phyloP scores from a whole-genome alignment of 2,888 invertebrate genomes.

The Napeogenes sylphis region DNA sequence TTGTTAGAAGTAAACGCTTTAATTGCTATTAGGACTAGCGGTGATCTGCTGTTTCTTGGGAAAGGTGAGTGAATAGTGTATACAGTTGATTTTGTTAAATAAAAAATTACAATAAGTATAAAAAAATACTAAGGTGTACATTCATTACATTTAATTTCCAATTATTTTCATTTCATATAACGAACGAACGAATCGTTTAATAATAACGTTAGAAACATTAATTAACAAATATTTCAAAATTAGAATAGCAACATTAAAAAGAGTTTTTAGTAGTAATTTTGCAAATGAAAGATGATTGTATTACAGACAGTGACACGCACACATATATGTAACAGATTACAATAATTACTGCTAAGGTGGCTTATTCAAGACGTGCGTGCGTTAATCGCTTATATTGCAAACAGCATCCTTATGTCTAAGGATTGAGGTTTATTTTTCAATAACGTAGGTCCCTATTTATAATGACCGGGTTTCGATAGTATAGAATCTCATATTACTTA shows the following conservation, averaged over 20 bases:
- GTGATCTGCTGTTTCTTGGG: too few species aligned
- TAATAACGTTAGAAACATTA: too few species aligned
- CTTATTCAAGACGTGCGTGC: conserved; percentile 36
- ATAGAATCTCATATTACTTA: conserved; percentile 18
- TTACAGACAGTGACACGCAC: conserved; percentile 18
- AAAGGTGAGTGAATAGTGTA: too few species aligned
- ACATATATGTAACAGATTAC: conserved; percentile 49
- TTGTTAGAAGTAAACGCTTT: too few species aligned
- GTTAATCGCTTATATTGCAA: conserved; percentile 24
- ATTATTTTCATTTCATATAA: too few species aligned
- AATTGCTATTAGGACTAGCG: too few species aligned
- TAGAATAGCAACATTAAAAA: too few species aligned
- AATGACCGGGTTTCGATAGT: conserved; percentile 28
- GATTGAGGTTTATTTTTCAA: conserved; percentile 34
- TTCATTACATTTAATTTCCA: too few species aligned
- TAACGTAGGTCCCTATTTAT: conserved; percentile 23
- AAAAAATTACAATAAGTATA: too few species aligned
- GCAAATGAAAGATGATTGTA: background rate
- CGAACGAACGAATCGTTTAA: too few species aligned
- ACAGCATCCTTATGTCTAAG: conserved; percentile 30
- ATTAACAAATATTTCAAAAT: background rate
- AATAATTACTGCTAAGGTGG: conserved; percentile 55
- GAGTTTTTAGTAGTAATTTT: background rate
- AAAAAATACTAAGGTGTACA: too few species aligned
- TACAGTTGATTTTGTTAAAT: too few species aligned